These are phyloP conservation scores for Serilophus lunatus DNA, from an alignment of 2,113 vertebrate genomes.

Conservation along the genomic window DNA sequence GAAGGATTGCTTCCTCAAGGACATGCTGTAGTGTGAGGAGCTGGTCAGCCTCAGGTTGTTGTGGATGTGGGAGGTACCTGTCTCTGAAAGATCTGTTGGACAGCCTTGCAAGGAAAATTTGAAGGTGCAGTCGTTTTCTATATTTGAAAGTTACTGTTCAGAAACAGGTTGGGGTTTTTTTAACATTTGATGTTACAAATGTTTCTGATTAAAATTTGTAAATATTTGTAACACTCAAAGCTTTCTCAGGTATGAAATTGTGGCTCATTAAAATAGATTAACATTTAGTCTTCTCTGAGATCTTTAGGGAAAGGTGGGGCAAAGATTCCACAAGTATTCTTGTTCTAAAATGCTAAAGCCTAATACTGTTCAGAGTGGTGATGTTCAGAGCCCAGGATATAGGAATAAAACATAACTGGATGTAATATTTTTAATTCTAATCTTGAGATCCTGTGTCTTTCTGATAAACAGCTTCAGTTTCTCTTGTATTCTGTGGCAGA, in stretches of 20 bases:
- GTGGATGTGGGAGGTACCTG: neutral
- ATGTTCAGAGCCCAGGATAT: neutral
- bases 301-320: neutral
- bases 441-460: neutral
- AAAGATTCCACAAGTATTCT: neutral
- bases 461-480: neutral
- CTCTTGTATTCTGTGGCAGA: neutral
- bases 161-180: neutral
- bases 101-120: neutral
- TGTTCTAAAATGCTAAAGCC: neutral
- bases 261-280: neutral
- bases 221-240: neutral
- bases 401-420: neutral
- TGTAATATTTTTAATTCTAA: neutral
- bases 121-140: too few relatives aligned
- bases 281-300: neutral
- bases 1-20: conserved; percentile 3
- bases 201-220: neutral
- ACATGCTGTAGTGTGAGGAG: neutral
- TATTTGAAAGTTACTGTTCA: neutral
- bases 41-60: neutral
- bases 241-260: neutral
- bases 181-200: neutral
- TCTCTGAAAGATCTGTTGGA: neutral
- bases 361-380: neutral